phyloP scores from a whole-genome alignment of 53 echinoderm and acorn worm species.

The Crossaster papposus region DNA sequence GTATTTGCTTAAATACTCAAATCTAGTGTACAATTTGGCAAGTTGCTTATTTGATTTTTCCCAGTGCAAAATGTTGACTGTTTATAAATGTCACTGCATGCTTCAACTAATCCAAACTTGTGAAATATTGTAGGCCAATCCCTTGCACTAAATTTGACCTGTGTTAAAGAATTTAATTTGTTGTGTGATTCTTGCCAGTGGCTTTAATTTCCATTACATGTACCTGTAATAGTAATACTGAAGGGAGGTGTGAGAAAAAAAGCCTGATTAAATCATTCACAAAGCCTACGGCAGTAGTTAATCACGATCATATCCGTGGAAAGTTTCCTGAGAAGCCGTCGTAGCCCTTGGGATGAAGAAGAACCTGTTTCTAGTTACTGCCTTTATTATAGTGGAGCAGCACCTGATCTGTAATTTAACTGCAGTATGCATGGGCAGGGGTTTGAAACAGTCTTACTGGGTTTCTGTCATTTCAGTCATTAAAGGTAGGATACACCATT shows the following conservation, averaged over 20 bases:
- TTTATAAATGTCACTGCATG: not conserved
- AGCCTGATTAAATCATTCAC: slow-evolving; percentile 11
- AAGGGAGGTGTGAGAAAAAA: not conserved
- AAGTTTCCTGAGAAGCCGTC: not conserved
- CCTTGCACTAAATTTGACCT: not conserved
- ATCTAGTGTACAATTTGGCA: not conserved
- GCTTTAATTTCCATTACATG: slow-evolving; percentile 3
- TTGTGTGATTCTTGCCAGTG: not conserved
- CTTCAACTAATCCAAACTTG: not conserved
- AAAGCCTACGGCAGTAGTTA: slow-evolving; percentile 4
- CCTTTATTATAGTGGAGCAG: not conserved
- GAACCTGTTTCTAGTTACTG: not conserved
- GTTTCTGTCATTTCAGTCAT: too few relatives aligned
- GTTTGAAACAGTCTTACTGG: not conserved
- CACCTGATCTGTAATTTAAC: not conserved
- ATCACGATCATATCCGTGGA: not conserved
- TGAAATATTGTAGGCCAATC: too few relatives aligned
- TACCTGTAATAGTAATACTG: too few relatives aligned
- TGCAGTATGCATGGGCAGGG: not conserved
- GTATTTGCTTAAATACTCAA: not conserved
- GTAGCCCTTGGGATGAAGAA: not conserved
- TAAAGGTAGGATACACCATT: too few relatives aligned
- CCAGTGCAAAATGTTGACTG: too few relatives aligned
- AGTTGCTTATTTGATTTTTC: not conserved
- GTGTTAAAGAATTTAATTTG: not conserved